Evolutionary conservation across 2,113 vertebrate genomes (phyloP).

Genomic region (Tringa solitaria): DNA sequence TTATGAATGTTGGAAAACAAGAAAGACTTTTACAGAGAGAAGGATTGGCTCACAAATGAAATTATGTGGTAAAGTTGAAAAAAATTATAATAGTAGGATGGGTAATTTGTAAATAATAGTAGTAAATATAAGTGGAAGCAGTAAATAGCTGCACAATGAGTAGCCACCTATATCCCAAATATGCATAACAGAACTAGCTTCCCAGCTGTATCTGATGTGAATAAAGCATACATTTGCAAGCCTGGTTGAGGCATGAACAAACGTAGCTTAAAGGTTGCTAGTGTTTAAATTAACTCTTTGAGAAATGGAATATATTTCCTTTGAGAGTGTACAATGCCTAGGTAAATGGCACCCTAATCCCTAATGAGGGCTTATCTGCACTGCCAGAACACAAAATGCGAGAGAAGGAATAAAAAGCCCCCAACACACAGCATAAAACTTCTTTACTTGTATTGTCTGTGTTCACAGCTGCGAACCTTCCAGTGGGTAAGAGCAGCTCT

Average conservation of each 20-base stretch:
- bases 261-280: slow-evolving; percentile 12
- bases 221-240: slow-evolving; percentile 32
- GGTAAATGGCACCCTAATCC: slow-evolving; percentile 50
- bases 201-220: not conserved
- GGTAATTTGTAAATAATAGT: not conserved
- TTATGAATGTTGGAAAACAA: not conserved
- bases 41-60: not conserved
- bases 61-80: not conserved
- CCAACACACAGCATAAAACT: not conserved
- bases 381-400: not conserved
- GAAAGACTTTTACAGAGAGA: not conserved
- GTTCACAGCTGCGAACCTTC: slow-evolving; percentile 16
- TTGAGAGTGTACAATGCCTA: not conserved
- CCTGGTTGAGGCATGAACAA: slow-evolving; percentile 5
- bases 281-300: slow-evolving; percentile 59
- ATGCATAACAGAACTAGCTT: not conserved
- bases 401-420: not conserved
- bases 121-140: not conserved
- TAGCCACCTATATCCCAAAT: not conserved
- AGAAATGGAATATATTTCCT: slow-evolving; percentile 40
- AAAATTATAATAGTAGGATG: not conserved
- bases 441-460: slow-evolving; percentile 13
- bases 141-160: not conserved
- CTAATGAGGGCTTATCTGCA: slow-evolving; percentile 24
- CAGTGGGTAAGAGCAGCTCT: not conserved